A percentile compares a stretch with the other conserved stretches of the same genome.
phyloP scores from a whole-genome alignment of 2,113 vertebrate species.

The Xyliphius kryptos region DNA sequence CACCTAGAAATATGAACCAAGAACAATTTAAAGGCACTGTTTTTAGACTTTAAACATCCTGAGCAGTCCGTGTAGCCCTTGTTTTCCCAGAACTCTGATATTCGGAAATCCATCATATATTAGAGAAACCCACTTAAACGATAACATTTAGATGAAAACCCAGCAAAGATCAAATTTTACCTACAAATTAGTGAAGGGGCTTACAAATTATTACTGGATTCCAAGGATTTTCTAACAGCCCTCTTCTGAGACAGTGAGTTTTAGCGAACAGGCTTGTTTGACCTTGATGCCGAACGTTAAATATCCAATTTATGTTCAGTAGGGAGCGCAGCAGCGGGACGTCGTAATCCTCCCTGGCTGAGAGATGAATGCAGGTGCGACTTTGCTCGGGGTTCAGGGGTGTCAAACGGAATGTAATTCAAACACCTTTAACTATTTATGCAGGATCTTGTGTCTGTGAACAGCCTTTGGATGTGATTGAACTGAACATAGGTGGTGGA shows the following conservation, averaged over 20 bases:
- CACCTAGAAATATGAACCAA: neutral
- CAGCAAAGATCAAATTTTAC: slow-evolving; percentile 24
- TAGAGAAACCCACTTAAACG: slow-evolving; percentile 14
- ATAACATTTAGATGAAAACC: slow-evolving; percentile 26
- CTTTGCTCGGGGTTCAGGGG: slow-evolving; percentile 44
- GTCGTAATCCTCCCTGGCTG: slow-evolving; percentile 45
- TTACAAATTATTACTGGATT: slow-evolving; percentile 37
- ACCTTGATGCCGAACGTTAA: slow-evolving; percentile 51
- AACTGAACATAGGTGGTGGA: slow-evolving; percentile 30
- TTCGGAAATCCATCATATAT: slow-evolving; percentile 14
- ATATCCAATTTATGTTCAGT: slow-evolving; percentile 51
- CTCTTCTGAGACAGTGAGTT: slow-evolving; percentile 37
- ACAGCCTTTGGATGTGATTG: slow-evolving; percentile 43
- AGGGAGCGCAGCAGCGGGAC: slow-evolving; percentile 41
- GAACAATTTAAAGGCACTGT: neutral
- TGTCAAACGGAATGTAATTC: slow-evolving; percentile 43
- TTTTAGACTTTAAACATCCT: neutral
- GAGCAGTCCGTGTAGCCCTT: neutral
- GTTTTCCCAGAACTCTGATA: slow-evolving; percentile 6
- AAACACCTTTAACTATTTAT: slow-evolving; percentile 44
- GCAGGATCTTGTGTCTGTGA: slow-evolving; percentile 36
- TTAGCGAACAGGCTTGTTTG: slow-evolving; percentile 47
- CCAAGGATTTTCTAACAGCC: slow-evolving; percentile 22
- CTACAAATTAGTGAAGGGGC: slow-evolving; percentile 38
- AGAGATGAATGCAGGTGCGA: slow-evolving; percentile 44